Base-by-base conservation (phyloP, 2,113 vertebrate species). In the Lepisosteus oculatus region DNA sequence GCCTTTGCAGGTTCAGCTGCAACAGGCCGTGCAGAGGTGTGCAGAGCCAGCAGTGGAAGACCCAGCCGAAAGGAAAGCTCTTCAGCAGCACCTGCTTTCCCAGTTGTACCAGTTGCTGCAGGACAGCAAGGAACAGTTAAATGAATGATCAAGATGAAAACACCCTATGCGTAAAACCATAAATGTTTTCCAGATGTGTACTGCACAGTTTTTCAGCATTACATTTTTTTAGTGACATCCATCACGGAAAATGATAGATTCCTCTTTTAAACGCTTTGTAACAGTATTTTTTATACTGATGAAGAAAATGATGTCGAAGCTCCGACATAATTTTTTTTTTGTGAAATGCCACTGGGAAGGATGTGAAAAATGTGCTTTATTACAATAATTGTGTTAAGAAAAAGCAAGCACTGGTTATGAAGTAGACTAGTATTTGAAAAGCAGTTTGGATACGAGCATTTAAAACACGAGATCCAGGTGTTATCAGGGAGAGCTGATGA, bases 21-120 rank as follows among this genome's bases (percentile, higher is more conserved):
- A 93, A 82, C 79, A 85, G 3, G 92, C 93, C 0, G 94, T 98
- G 66, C 92, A 91, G 79, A 91, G 95, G 43, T 99, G 97, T 5
- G 92, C 92, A 0, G 86, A 93, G 45, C 90, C 78, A 0, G 79
- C 77, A 0, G 72, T 67, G 0, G 82, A 82, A 0, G 17, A 85
- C 0, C 2, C 14, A 0, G 67, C 74, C 45, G 72, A 74, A 14
- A 71, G 72, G 44, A 64, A 64, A 29, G 71, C 77, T 0, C 17
- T 87, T 66, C 77, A 86, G 55, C 83, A 84, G 44, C 77, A 75
- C 1, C 90, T 94, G 55, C 85, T 94, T 74, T 80, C 83, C 2
- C 77, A 95, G 76, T 79, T 99, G 45, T 94, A 81, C 3, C 83
- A 77, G 45, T 93, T 99, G 72, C 83, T 98, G 0, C 86, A 78